Evolutionary conservation across 2,888 invertebrate genomes (phyloP), one percentile per base, ranked within the genome.

Genomic region (Nephrocerus scutellatus): DNA sequence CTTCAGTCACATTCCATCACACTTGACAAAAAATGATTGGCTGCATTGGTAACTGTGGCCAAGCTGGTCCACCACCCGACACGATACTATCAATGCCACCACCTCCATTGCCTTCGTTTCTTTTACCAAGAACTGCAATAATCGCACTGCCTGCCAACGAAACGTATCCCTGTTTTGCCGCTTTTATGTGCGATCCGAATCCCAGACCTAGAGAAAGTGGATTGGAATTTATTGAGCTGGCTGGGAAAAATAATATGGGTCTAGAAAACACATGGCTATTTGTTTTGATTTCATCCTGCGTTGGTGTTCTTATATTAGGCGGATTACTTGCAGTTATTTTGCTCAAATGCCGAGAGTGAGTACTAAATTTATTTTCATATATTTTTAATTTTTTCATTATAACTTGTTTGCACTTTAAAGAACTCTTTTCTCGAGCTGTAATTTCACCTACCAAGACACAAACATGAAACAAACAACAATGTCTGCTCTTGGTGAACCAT

Each of bases 1-100:
- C n/a, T n/a, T n/a, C n/a, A n/a, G n/a, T n/a, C n/a, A n/a, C n/a
- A n/a, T n/a, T n/a, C n/a, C n/a, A n/a, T n/a, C n/a, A n/a, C n/a
- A n/a, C n/a, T n/a, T n/a, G n/a, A n/a, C n/a, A n/a, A n/a, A 45
- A 37, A 30, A 63, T 60, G 60, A 53, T 63, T 33, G 59, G 57
- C 37, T 66, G 66, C 41, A 50, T 64, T 43, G 66, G 66, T 35
- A 62, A 68, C 38, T 68, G 68, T 43, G 62, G 59, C 28, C 61
- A 59, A 39, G 53, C 60, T 24, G 65, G 62, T 9, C 68, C 68
- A 30, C 89, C 89, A 1, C 89, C 89, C 1, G 84, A 88, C 66
- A 80, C 76, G 42, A 87, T 88, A 50, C 71, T 87, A 36, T 81
- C 80, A 55, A 80, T 89, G 73, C 89, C 89, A 6, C 89, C 89